A percentile compares a stretch with the other conserved stretches of the same genome.
Evolutionary conservation across 2,113 vertebrate species (phyloP).

Genomic region (Micromys minutus): DNA sequence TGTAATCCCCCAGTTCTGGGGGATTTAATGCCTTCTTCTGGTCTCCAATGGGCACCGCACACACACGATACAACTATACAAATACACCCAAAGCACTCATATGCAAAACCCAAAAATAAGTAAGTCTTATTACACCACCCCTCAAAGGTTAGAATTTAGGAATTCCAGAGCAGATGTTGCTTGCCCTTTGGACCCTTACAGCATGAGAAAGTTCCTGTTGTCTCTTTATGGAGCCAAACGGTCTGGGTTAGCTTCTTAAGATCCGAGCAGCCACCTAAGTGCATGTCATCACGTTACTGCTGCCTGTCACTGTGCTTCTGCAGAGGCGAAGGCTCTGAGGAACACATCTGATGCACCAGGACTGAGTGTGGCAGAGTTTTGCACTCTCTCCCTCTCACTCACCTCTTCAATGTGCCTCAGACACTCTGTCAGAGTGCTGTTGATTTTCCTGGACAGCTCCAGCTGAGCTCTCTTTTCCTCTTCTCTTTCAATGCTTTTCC

Average conservation of each 20-base stretch:
- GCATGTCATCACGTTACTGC: not conserved
- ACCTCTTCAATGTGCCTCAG: constrained; percentile 89
- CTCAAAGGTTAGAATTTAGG: not conserved
- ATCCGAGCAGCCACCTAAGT: not conserved
- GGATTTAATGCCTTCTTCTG: not conserved
- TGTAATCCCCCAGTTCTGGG: not conserved
- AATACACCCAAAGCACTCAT: not conserved
- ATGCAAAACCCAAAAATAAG: not conserved
- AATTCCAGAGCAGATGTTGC: not conserved
- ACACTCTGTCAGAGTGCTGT: constrained; percentile 88
- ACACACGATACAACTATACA: not conserved
- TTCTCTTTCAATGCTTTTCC: constrained; percentile 84
- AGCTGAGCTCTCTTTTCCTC: constrained; percentile 87
- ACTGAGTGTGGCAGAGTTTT: not conserved
- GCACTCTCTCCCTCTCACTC: not conserved
- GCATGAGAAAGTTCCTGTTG: not conserved
- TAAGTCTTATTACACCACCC: not conserved
- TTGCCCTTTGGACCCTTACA: not conserved
- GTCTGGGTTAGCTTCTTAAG: not conserved
- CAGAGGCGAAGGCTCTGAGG: not conserved
- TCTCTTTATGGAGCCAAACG: not conserved
- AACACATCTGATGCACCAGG: not conserved
- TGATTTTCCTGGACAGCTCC: constrained; percentile 83
- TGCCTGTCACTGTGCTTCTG: not conserved
- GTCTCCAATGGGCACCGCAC: not conserved